Base-by-base conservation (phyloP, 2,888 invertebrate genomes). In the Standfussiana lucernea region DNA sequence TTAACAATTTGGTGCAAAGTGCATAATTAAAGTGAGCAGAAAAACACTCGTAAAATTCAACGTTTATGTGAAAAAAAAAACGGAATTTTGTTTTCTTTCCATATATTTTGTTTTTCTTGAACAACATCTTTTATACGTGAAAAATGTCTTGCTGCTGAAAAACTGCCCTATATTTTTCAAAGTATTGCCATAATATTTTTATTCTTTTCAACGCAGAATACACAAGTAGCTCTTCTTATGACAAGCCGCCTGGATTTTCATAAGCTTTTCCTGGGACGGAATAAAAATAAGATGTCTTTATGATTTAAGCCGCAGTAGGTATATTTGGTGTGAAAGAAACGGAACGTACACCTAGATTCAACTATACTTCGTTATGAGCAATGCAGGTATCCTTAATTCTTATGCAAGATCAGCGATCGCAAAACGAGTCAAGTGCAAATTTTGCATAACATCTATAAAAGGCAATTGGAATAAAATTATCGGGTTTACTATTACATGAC, bases 381-480 rank as follows among this genome's bases (percentile, higher is more conserved):
- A 65, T 37, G 28, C 35, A 28, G n/a, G 1, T 70, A 59, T 45
- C 32, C 21, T 56, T 65, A 42, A 28, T 83, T 53, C 42, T 1
- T 28, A 80, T 61, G 42, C 69, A 70, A 66, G 42, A 50, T 18
- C 21, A 64, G 32, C 7, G 2, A 79, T 37, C 1, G 10, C 62
- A 56, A 83, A 78, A 50, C 32, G n/a, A 59, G 56, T 42, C 45
- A 78, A 56, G 50, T 13, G 62, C 59, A 67, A 40, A 3, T 64
- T 32, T 45, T 42, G 4, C 68, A 40, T 62, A 45, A 1, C 35
- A 37, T 45, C 59, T 53, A 32, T 64, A 74, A 59, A 82, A 35
- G 65, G 53, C 28, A 40, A 61, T 47, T 18, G 18, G 77, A 82
- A 82, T 75, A 24, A 53, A 75, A 75, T 75, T 67, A 75, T 62